Evolutionary conservation across 2,797 vertebrate species (phyloP), one percentile per base, ranked within the genome.

Genomic region (Gymnothorax javanicus): DNA sequence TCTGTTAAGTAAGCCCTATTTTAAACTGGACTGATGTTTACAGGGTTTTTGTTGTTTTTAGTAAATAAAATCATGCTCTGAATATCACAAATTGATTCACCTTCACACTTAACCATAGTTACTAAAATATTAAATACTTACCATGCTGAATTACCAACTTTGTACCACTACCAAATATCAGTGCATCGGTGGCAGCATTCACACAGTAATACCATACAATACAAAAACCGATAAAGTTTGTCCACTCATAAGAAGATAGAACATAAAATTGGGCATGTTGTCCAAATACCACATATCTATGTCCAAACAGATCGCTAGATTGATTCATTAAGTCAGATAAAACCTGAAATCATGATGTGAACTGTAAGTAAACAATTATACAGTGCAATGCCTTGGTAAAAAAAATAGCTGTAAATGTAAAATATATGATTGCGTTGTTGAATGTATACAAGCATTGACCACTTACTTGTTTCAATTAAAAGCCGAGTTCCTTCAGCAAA

Each of bases 401-500:
- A 2, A 7, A 77, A 77, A 43, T 43, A 43, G 33, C 33, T 43
- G 73, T 75, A 52, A 50, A 50, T 77, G 0, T 50, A 6, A 77
- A 77, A 77, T 77, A 52, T 77, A 17, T 17, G 0, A 77, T 20
- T 50, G 13, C 4, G 50, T 77, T 20, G 33, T 7, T 20, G 4
- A 50, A 77, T 27, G 43, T 50, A n/a, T 25, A 69, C 64, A 69
- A 69, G 64, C 43, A 52, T 8, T 54, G 9, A 54, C 17, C 7
- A 88, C 91, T 92, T 92, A 92, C 91, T 89, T 87, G 83, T 83
- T 62, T 92, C 15, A 15, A 89, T 64, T 5, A 82, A 57, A 15
- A 86, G 43, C 43, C 7, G 73, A 77, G 43, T 77, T 77, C 73
- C 73, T 77, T 52, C 73, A 77, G 33, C 73, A 77, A 77, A 77